A percentile compares a stretch with the other conserved stretches of the same genome.
Evolutionary conservation across 92 coral and sea anemone species (phyloP).

Genomic region (Phenganax marumi): DNA sequence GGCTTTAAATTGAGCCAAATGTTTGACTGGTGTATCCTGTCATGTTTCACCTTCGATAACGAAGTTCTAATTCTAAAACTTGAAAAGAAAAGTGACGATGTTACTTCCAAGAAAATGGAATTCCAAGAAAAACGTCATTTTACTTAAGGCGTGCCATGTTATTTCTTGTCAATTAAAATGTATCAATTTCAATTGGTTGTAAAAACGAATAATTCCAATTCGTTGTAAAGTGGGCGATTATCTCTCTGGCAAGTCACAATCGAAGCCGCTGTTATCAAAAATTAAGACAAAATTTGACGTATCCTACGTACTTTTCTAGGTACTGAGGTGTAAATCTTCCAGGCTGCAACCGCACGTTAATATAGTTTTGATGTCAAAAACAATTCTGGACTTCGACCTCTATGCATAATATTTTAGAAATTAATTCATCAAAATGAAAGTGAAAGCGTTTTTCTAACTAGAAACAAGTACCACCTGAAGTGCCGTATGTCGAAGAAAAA

Average conservation of each 20-base stretch:
- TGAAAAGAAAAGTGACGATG: constrained; percentile 2
- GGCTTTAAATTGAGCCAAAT: neutral
- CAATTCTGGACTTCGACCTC: neutral
- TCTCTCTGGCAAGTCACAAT: neutral
- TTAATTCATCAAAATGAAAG: constrained; percentile 14
- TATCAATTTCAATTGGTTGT: constrained; percentile 1
- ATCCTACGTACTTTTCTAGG: neutral
- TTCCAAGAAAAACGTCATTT: constrained; percentile 12
- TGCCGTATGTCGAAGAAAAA: neutral
- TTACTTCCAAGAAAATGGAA: constrained; percentile 4
- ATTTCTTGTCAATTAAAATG: neutral
- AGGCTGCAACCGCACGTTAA: constrained; percentile 13
- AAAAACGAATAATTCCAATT: neutral
- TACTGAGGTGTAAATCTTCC: neutral
- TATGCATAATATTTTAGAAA: constrained; percentile 2
- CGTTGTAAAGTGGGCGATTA: neutral
- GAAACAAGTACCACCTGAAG: neutral
- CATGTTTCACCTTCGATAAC: neutral
- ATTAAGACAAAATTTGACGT: neutral
- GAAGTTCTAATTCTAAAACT: constrained; percentile 1
- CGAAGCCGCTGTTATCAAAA: neutral
- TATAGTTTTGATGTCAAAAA: neutral
- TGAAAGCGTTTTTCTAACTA: neutral
- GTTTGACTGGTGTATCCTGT: neutral
- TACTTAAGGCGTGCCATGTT: neutral